Percentiles rank a stretch among this genome's conserved stretches.
Evolutionary conservation across 2,888 invertebrate species (phyloP).

Genomic region (Eumacrocentrus americanus): DNA sequence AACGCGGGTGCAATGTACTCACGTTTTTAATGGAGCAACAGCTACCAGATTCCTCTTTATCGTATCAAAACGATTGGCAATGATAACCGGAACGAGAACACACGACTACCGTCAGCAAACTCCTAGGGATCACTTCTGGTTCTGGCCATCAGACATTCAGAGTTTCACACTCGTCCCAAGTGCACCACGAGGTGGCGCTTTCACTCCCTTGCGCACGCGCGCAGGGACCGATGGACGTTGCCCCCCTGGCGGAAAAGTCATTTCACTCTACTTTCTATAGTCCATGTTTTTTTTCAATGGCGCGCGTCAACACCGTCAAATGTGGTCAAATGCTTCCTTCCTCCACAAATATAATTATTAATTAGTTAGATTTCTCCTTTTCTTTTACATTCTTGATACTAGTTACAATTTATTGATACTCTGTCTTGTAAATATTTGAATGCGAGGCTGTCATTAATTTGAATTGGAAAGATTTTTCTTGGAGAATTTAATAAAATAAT

Average conservation of each 20-base stretch:
- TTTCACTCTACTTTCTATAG: neutral
- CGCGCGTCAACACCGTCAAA: neutral
- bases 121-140: slow-evolving; percentile 49
- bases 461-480: neutral
- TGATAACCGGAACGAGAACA: slow-evolving; percentile 26
- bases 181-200: slow-evolving; percentile 49
- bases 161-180: no score
- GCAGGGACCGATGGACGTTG: neutral
- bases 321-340: no score
- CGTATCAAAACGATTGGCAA: slow-evolving; percentile 36
- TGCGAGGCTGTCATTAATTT: neutral
- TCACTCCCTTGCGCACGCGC: slow-evolving; percentile 44
- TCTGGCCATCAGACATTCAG: slow-evolving; percentile 44
- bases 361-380: neutral
- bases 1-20: slow-evolving; percentile 36
- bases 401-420: neutral
- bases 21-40: slow-evolving; percentile 31
- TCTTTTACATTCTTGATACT: slow-evolving; percentile 6
- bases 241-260: neutral
- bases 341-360: neutral
- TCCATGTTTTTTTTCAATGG: neutral
- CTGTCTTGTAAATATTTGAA: neutral
- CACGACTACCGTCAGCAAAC: slow-evolving; percentile 45
- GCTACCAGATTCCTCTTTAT: slow-evolving; percentile 24
- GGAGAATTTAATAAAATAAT: neutral